Evolutionary conservation across 2,888 invertebrate genomes (phyloP).

Genomic region (Dolichopus griseipennis): DNA sequence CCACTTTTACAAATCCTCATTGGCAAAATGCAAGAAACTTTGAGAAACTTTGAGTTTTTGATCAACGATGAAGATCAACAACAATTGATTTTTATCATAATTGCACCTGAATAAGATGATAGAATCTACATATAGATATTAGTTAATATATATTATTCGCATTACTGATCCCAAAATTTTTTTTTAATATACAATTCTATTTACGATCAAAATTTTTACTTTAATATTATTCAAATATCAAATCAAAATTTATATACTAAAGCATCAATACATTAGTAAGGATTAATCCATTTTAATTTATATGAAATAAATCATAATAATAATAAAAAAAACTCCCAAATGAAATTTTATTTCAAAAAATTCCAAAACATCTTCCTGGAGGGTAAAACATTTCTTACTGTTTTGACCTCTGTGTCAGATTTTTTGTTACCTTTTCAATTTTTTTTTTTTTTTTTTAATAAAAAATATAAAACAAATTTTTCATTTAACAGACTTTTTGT

Average conservation of each 20-base stretch:
- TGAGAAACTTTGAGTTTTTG: too few species aligned
- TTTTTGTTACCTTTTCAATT: slow-evolving; percentile 1
- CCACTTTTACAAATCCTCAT: too few species aligned
- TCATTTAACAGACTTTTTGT: background rate
- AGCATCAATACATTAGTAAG: background rate
- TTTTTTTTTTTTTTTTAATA: background rate
- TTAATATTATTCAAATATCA: background rate
- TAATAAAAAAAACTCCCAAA: background rate
- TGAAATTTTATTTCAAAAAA: too few species aligned
- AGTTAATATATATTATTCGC: too few species aligned
- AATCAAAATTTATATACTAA: background rate
- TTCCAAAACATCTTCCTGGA: background rate
- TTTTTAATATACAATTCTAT: background rate
- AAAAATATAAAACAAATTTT: background rate
- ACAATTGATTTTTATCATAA: too few species aligned
- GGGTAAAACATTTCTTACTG: background rate
- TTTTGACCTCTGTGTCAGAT: slow-evolving; percentile 2
- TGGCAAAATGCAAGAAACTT: too few species aligned
- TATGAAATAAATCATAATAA: background rate
- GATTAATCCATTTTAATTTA: slow-evolving; percentile 4
- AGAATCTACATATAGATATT: too few species aligned
- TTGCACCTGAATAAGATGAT: too few species aligned
- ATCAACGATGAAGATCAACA: too few species aligned
- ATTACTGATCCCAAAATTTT: background rate
- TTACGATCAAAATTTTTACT: background rate